A percentile compares a stretch with the other conserved stretches of the same genome.
phyloP scores from a whole-genome alignment of 2,888 invertebrate genomes.

The Hirtodrosophila histrioides region DNA sequence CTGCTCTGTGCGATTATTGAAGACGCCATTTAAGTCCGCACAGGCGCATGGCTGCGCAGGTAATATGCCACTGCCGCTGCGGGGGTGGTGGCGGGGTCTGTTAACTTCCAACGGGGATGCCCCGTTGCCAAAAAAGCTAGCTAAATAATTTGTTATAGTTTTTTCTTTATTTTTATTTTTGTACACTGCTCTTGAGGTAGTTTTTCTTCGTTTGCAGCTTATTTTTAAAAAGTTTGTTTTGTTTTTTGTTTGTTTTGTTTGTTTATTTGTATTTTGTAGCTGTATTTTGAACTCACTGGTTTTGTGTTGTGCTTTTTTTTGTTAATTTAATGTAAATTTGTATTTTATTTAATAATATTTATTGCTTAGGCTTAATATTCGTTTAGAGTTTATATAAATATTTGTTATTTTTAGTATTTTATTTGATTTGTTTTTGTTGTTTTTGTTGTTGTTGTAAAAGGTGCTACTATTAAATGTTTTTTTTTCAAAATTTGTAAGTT shows the following conservation, averaged over 20 bases:
- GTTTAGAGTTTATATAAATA: conserved; percentile 45
- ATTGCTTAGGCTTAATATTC: conserved; percentile 47
- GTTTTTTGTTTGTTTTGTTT: conserved; percentile 15
- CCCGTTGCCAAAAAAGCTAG: neutral
- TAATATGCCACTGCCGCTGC: conserved; percentile 42
- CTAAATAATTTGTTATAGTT: conserved; percentile 24
- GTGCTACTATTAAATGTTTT: conserved; percentile 67
- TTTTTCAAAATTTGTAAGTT: conserved; percentile 65
- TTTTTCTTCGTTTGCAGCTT: conserved; percentile 48
- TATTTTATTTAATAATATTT: conserved; percentile 38
- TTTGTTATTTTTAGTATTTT: conserved; percentile 33
- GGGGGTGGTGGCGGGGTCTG: neutral
- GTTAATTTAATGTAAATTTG: conserved; percentile 42
- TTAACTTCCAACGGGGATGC: neutral
- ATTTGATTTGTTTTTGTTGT: conserved; percentile 17
- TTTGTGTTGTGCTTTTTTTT: conserved; percentile 31
- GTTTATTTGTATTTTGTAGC: conserved; percentile 28
- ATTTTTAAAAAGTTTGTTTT: conserved; percentile 6
- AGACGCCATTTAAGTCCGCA: conserved; percentile 83
- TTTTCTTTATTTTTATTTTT: conserved; percentile 30
- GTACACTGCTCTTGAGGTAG: conserved; percentile 72
- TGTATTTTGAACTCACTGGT: conserved; percentile 62
- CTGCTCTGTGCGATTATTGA: conserved; percentile 84
- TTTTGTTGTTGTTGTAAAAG: conserved; percentile 66
- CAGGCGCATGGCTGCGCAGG: conserved; percentile 82